Evolutionary conservation across 1,140 invertebrate species (phyloP), one percentile per base, ranked within the genome.

Genomic region (Araneus ventricosus): DNA sequence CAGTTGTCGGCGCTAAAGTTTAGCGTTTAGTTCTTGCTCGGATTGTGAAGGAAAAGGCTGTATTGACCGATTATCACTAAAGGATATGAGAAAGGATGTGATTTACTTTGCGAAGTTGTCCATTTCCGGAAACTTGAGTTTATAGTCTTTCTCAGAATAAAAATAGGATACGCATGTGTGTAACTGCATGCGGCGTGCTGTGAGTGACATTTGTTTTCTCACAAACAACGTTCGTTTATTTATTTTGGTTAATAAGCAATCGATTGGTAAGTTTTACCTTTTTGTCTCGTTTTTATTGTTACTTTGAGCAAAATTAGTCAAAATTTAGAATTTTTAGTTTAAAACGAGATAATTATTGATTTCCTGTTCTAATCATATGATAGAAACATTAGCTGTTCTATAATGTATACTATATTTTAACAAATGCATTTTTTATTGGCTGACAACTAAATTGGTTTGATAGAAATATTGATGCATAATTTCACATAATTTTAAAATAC

Each of bases 21-120:
- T 17, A 34, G 17, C 27, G 10, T 34, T 75, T 37, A 75, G 30
- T 22, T 61, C 24, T 20, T 61, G 59, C 0, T 3, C 24, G 20
- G 59, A 61, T 24, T 61, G 59, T 5, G 24, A 75, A 75, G 20
- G 67, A 75, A 75, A 75, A 37, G 5, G 27, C 30, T 34, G 27
- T 37, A 8, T 70, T 75, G 67, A 75, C 67, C 67, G 67, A 75
- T 75, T 20, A 75, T 22, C 67, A 34, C 67, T 14, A 75, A 75
- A 17, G 67, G 67, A 75, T 34, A 75, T 34, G 5, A 75, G 67
- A 75, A 75, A 75, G 67, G 67, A 75, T 75, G 67, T 75, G 30
- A 75, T 75, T 17, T 34, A 22, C 14, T 17, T 17, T 75, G 67
- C 4, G 20, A 17, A 20, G 30, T 34, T 75, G 30, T n/a, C 2